Conservation (phyloP, 2,113 vertebrate species). For the Zapus hudsonius region DNA sequence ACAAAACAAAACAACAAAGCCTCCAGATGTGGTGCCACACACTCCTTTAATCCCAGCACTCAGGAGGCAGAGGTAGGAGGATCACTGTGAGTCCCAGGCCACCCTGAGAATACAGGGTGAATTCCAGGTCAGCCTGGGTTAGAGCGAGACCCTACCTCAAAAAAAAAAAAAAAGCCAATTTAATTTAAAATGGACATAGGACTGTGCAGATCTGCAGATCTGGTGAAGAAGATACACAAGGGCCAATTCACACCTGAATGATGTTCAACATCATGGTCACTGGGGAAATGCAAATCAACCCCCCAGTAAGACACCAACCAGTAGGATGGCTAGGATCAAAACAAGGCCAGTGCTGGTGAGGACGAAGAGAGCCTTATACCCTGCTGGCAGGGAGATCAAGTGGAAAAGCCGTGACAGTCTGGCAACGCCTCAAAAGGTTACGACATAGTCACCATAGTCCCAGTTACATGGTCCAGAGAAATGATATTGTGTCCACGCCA, state of each 20-base stretch:
- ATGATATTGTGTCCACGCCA: background rate
- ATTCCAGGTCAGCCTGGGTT: no score
- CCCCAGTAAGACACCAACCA: background rate
- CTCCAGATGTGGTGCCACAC: no score
- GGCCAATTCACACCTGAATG: background rate
- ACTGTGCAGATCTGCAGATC: background rate
- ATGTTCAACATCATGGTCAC: background rate
- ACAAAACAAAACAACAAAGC: no score
- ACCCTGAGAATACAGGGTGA: no score
- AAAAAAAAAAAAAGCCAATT: background rate
- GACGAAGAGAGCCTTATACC: background rate
- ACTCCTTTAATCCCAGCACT: no score
- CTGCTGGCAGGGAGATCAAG: background rate
- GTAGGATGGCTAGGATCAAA: background rate
- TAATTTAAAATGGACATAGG: background rate
- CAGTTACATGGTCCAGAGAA: background rate
- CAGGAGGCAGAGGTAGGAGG: no score
- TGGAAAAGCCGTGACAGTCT: background rate
- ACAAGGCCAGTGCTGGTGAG: background rate
- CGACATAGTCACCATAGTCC: background rate
- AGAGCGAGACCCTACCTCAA: no score
- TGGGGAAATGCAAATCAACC: background rate
- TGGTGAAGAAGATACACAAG: background rate
- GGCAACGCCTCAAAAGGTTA: background rate
- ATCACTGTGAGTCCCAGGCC: no score